Conservation (phyloP, 2,113 vertebrate species). For the Progne subis region DNA sequence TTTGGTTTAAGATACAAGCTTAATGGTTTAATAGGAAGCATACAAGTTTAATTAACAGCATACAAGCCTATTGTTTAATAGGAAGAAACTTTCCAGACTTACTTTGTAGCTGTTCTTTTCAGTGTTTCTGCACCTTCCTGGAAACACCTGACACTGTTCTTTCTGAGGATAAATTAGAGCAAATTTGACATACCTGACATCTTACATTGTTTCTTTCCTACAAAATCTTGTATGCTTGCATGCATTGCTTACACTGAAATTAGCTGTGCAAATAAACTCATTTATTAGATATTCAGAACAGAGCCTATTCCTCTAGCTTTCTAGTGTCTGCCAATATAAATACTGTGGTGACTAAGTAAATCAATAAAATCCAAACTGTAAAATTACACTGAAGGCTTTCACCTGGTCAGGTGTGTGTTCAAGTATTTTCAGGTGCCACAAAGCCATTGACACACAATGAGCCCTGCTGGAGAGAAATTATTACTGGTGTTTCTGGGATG, state of each 20-base stretch:
- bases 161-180: background rate
- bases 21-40: background rate
- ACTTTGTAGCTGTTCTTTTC: background rate
- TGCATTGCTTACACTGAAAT: background rate
- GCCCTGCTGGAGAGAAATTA: background rate
- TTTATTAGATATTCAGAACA: background rate
- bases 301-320: background rate
- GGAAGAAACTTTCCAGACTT: background rate
- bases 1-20: background rate
- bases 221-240: background rate
- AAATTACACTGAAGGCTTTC: background rate
- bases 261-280: background rate
- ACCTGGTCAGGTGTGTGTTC: background rate
- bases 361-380: background rate
- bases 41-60: background rate
- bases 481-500: constrained; percentile 14
- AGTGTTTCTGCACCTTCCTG: background rate
- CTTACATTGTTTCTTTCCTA: background rate
- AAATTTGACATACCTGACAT: background rate
- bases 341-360: background rate
- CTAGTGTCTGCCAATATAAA: background rate
- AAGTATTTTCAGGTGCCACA: background rate
- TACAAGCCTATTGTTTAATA: background rate
- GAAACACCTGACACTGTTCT: background rate
- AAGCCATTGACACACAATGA: background rate